A percentile compares a stretch with the other conserved stretches of the same genome.
These are phyloP conservation scores for Caenorhabditis uteleia DNA, from an alignment of 2,888 invertebrate species.

Conservation along the genomic window DNA sequence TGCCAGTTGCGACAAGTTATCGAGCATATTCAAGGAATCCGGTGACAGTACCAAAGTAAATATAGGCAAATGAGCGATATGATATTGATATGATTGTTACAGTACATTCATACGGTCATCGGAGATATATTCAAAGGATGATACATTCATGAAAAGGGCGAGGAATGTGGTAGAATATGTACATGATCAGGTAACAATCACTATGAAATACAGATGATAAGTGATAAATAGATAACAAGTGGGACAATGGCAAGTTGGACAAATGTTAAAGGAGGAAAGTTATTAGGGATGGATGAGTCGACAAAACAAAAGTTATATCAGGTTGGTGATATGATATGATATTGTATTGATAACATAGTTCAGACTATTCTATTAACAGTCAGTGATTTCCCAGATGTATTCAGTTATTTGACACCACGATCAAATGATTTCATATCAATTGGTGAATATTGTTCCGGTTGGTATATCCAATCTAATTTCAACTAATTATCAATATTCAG, in stretches of 20 bases:
- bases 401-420: slow-evolving; percentile 22
- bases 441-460: slow-evolving; percentile 38
- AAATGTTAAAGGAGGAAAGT: slow-evolving; percentile 11
- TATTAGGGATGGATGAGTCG: slow-evolving; percentile 11
- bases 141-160: slow-evolving; percentile 2
- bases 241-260: slow-evolving; percentile 12
- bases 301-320: slow-evolving; percentile 7
- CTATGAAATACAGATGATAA: too few relatives aligned
- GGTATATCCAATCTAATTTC: neutral
- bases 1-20: slow-evolving; percentile 23
- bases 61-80: too few relatives aligned
- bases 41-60: slow-evolving; percentile 38
- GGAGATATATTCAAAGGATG: slow-evolving; percentile 12
- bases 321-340: neutral
- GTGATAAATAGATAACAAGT: slow-evolving; percentile 21
- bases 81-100: too few relatives aligned
- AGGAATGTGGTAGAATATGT: slow-evolving; percentile 17
- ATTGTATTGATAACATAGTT: too few relatives aligned
- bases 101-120: slow-evolving; percentile 18
- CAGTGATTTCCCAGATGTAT: slow-evolving; percentile 27
- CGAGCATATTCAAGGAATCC: slow-evolving; percentile 40
- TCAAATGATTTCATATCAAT: slow-evolving; percentile 30
- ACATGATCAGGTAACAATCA: slow-evolving; percentile 15
- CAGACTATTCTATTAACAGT: slow-evolving; percentile 11
- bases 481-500: neutral